Evolutionary conservation across 2,888 invertebrate genomes (phyloP).

Genomic region (Parasteatoda lunata): DNA sequence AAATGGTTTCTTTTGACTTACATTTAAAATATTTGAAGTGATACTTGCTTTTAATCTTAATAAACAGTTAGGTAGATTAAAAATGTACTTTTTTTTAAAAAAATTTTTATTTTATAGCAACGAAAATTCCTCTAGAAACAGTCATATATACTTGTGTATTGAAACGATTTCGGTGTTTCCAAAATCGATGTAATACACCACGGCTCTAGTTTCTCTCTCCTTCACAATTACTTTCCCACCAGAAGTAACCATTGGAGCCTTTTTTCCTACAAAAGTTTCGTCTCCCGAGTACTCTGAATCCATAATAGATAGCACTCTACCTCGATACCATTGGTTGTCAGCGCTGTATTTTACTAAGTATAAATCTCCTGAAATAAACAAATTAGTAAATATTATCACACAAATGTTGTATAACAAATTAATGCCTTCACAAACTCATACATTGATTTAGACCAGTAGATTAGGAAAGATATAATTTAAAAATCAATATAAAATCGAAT

Average conservation of each 20-base stretch:
- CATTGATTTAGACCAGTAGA: too few species aligned
- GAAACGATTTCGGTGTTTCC: slow-evolving; percentile 57
- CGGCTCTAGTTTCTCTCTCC: slow-evolving; percentile 19
- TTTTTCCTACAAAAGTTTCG: background rate
- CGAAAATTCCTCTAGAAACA: too few species aligned
- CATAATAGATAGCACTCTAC: slow-evolving; percentile 19
- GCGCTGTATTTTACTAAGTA: slow-evolving; percentile 49
- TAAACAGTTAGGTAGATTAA: too few species aligned
- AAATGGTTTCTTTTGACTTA: too few species aligned
- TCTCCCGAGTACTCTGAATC: background rate
- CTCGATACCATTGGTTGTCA: slow-evolving; percentile 66
- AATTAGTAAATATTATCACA: background rate
- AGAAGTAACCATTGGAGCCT: background rate
- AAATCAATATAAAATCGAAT: too few species aligned
- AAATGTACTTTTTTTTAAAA: too few species aligned
- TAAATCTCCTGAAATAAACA: slow-evolving; percentile 38
- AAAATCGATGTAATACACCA: slow-evolving; percentile 60
- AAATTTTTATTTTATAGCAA: too few species aligned
- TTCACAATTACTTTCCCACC: background rate
- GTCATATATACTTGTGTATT: slow-evolving; percentile 24
- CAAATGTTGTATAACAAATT: background rate
- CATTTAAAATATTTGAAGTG: too few species aligned
- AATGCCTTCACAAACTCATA: background rate
- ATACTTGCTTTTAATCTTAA: too few species aligned
- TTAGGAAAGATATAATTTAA: too few species aligned